Evolutionary conservation across 2,888 invertebrate species (phyloP), one percentile per base, ranked within the genome.

Genomic region (Chesias legatella): DNA sequence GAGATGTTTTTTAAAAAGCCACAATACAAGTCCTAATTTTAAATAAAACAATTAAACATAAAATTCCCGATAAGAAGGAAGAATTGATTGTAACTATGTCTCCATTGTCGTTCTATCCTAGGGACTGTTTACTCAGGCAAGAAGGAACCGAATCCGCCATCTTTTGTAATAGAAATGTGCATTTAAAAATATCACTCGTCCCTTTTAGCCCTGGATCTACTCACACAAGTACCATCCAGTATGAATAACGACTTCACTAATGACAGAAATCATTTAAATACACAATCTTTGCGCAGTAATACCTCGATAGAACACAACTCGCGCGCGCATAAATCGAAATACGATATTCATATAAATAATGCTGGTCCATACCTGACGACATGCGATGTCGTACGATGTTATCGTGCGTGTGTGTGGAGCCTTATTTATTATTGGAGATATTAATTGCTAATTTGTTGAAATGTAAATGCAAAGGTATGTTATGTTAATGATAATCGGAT

Each of bases 311-410:
- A 50, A 45, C 52, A 51, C 56, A 46, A 43, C 49, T 45, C 48
- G 57, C 49, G 51, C 39, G 30, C 53, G 52, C 58, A 67, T 83
- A 83, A 82, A 83, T 80, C 76, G 83, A 66, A 83, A 83, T 64
- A 61, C 68, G 79, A 83, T 83, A 81, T 74, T 75, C 73, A 71
- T 64, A 81, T 81, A 82, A 82, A 79, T 78, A 67, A 60, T 57
- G 48, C 39, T 56, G 43, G 53, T 54, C 56, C 63, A 73, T 70
- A 82, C 73, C 79, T 79, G 82, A 76, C 69, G 82, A 81, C 81
- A 74, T 67, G 76, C 67, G 60, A 70, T 58, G 72, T 71, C 74
- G 72, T 64, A 54, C 51, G 70, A 67, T 69, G 55, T 61, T 69
- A 69, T 70, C 70, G 56, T 40, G 29, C 38, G 64, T 62, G 56